phyloP scores from a whole-genome alignment of 2,888 invertebrate genomes.

The Adineta ricciae region DNA sequence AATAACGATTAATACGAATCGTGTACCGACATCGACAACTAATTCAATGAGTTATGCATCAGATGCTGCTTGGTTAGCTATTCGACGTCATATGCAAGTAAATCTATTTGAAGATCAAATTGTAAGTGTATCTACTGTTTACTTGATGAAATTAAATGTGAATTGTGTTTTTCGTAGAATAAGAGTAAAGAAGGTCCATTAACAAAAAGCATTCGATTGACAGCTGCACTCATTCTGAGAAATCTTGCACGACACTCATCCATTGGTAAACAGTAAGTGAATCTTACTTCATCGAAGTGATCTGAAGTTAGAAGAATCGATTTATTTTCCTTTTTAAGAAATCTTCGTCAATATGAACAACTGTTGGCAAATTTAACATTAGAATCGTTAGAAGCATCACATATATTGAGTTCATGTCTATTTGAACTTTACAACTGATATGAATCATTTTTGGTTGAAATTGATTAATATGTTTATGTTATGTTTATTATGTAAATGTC shows the following conservation, averaged over 20 bases:
- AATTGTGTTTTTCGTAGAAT: constrained; percentile 54
- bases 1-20: constrained; percentile 55
- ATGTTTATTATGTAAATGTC: background rate
- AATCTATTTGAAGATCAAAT: constrained; percentile 46
- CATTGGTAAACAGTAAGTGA: constrained; percentile 66
- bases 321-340: background rate
- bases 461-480: background rate
- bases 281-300: too few species aligned
- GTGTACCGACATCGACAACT: constrained; percentile 49
- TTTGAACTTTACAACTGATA: background rate
- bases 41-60: constrained; percentile 55
- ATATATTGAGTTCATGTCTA: background rate
- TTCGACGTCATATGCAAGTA: constrained; percentile 75
- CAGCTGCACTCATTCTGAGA: constrained; percentile 85
- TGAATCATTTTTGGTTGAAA: background rate
- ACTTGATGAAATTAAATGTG: background rate
- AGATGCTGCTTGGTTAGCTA: constrained; percentile 90
- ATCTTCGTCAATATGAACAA: constrained; percentile 15
- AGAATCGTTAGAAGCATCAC: background rate
- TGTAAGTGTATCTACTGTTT: constrained; percentile 35
- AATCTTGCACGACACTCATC: constrained; percentile 87
- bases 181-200: constrained; percentile 97
- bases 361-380: background rate
- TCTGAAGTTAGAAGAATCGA: background rate
- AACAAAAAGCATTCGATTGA: constrained; percentile 92